Conservation (phyloP, 2,888 invertebrate species). For the Helleia helle region DNA sequence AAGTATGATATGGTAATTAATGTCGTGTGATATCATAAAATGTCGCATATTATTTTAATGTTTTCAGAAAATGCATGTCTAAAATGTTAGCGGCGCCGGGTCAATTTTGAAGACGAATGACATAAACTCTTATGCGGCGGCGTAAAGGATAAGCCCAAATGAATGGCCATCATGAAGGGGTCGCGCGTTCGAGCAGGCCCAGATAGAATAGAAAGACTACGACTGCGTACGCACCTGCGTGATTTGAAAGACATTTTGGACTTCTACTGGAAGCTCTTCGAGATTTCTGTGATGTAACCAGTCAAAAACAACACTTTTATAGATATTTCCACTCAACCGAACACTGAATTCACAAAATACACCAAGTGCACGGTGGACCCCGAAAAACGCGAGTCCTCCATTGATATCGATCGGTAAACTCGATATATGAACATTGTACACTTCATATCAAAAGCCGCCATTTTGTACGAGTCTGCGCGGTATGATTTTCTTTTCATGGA, state of each 20-base stretch:
- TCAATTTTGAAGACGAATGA: constrained; percentile 62
- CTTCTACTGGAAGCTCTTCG: constrained; percentile 55
- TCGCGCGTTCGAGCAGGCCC: constrained; percentile 88
- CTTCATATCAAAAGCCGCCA: constrained; percentile 76
- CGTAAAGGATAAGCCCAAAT: constrained; percentile 72
- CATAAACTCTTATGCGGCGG: constrained; percentile 71
- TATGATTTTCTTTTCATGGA: constrained; percentile 59
- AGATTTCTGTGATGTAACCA: constrained; percentile 69
- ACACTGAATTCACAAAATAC: constrained; percentile 57
- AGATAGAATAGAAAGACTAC: constrained; percentile 89
- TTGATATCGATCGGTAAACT: constrained; percentile 78
- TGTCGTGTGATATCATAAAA: constrained; percentile 15
- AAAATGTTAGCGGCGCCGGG: constrained; percentile 43
- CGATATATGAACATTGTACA: constrained; percentile 57
- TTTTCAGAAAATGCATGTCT: constrained; percentile 57
- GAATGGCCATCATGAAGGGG: constrained; percentile 72
- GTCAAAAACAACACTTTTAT: constrained; percentile 64
- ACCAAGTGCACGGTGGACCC: constrained; percentile 57
- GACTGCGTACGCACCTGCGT: constrained; percentile 98
- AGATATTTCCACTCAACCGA: constrained; percentile 50
- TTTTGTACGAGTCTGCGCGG: constrained; percentile 82
- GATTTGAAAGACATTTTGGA: constrained; percentile 72
- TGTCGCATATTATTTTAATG: constrained; percentile 37
- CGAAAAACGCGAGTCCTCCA: constrained; percentile 69
- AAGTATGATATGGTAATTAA: constrained; percentile 12